These are phyloP conservation scores for Andrena haemorrhoa DNA, from an alignment of 2,888 invertebrate species.

Conservation along the genomic window DNA sequence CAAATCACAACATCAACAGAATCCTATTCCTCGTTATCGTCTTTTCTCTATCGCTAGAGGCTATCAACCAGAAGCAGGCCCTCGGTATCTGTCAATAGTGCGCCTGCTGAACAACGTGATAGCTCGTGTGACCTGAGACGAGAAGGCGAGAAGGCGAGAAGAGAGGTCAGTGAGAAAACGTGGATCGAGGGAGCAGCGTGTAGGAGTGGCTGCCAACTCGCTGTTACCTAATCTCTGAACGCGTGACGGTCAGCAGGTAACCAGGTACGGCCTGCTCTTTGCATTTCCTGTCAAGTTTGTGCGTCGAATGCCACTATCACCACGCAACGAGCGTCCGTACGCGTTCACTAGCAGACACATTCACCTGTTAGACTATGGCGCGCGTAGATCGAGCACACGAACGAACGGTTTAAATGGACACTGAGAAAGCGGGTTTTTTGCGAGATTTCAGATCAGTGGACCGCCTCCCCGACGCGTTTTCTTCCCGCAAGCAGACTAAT, in stretches of 20 bases:
- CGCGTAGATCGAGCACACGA: background rate
- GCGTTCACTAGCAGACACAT: background rate
- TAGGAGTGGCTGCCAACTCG: background rate
- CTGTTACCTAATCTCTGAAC: slow-evolving; percentile 26
- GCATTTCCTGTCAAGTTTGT: background rate
- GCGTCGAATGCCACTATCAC: background rate
- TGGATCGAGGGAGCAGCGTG: background rate
- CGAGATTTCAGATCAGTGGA: background rate
- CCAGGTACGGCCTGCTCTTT: background rate
- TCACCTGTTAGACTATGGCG: too few species aligned
- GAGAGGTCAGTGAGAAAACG: background rate
- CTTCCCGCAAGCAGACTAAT: slow-evolving; percentile 36
- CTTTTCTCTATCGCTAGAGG: background rate
- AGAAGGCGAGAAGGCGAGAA: background rate
- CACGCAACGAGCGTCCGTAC: background rate
- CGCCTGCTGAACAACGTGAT: background rate
- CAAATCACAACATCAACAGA: background rate
- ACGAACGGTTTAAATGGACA: background rate
- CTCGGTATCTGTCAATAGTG: background rate
- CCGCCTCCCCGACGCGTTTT: slow-evolving; percentile 40
- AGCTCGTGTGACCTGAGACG: background rate
- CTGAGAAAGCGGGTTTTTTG: background rate
- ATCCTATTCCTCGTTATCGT: background rate
- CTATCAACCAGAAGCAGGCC: background rate
- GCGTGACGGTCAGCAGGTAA: background rate